Conservation (phyloP, 2,888 invertebrate species). For the Dyspetes luteomarginatus region DNA sequence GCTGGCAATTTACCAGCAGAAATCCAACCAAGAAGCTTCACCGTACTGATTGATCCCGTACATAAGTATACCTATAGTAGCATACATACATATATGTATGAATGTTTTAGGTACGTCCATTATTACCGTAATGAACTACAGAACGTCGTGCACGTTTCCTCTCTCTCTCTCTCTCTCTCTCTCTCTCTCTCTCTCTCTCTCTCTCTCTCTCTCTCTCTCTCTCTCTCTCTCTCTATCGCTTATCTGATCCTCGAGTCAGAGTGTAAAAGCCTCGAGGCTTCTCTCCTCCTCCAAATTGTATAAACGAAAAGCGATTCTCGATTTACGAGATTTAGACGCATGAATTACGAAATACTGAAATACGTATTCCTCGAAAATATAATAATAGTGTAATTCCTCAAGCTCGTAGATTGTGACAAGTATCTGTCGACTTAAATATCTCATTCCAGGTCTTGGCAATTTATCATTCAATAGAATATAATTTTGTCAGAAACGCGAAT, state of each 20-base stretch:
- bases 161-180: not conserved
- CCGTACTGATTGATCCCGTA: constrained; percentile 1
- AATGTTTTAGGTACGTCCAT: constrained; percentile 37
- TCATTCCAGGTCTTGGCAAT: not conserved
- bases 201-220: too few species aligned
- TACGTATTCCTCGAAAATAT: not conserved
- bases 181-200: too few species aligned
- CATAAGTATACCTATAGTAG: not conserved
- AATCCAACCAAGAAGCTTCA: constrained; percentile 26
- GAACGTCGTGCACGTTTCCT: constrained; percentile 27
- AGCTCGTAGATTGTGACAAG: not conserved
- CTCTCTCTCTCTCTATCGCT: not conserved
- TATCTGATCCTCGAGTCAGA: too few species aligned
- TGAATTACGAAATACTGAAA: not conserved
- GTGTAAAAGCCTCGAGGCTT: constrained; percentile 41
- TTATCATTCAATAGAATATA: not conserved
- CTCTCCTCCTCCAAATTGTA: not conserved
- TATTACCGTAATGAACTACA: constrained; percentile 19
- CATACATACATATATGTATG: constrained; percentile 11
- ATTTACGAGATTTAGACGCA: constrained; percentile 8
- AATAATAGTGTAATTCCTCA: not conserved
- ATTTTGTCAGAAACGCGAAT: not conserved
- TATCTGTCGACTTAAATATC: not conserved
- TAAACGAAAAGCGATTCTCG: constrained; percentile 10
- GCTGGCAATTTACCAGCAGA: not conserved